A percentile compares a stretch with the other conserved stretches of the same genome.
Evolutionary conservation across 1,140 invertebrate species (phyloP).

Genomic region (Coenobita brevimanus): DNA sequence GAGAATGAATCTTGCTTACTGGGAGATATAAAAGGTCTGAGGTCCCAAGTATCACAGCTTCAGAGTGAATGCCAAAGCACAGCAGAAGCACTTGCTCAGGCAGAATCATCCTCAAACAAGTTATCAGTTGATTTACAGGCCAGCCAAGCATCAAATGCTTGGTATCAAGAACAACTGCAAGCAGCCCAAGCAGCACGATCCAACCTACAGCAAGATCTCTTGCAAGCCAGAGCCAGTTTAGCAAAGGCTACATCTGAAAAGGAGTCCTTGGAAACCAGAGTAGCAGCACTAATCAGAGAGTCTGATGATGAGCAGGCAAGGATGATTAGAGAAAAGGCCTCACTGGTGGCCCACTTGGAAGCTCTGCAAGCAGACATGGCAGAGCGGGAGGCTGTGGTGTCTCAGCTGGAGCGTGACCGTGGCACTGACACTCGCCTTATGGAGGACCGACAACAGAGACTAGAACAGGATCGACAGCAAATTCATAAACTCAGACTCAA

Average conservation of each 20-base stretch:
- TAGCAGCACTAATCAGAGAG: constrained; percentile 41
- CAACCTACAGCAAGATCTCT: constrained; percentile 46
- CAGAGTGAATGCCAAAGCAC: constrained; percentile 17
- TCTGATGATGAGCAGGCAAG: constrained; percentile 54
- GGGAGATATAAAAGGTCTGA: constrained; percentile 23
- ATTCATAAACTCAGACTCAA: constrained; percentile 54
- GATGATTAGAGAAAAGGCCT: constrained; percentile 51
- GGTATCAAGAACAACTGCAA: constrained; percentile 61
- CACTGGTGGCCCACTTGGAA: constrained; percentile 55
- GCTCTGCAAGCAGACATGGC: constrained; percentile 58
- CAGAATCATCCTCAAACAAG: constrained; percentile 24
- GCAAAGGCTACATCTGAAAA: constrained; percentile 42
- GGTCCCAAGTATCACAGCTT: constrained; percentile 6
- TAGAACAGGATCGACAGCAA: constrained; percentile 59
- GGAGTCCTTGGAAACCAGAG: constrained; percentile 41
- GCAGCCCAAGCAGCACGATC: constrained; percentile 40
- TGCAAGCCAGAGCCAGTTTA: constrained; percentile 28
- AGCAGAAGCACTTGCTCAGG: constrained; percentile 30
- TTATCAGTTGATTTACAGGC: constrained; percentile 18
- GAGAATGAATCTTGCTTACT: constrained; percentile 22
- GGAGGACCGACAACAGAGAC: constrained; percentile 43
- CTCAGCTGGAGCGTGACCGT: constrained; percentile 44
- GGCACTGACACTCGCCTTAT: constrained; percentile 27
- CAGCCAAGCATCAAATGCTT: constrained; percentile 7
- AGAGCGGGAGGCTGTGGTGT: constrained; percentile 53